Conservation (phyloP, 1,140 invertebrate genomes). For the Idris sp. region DNA sequence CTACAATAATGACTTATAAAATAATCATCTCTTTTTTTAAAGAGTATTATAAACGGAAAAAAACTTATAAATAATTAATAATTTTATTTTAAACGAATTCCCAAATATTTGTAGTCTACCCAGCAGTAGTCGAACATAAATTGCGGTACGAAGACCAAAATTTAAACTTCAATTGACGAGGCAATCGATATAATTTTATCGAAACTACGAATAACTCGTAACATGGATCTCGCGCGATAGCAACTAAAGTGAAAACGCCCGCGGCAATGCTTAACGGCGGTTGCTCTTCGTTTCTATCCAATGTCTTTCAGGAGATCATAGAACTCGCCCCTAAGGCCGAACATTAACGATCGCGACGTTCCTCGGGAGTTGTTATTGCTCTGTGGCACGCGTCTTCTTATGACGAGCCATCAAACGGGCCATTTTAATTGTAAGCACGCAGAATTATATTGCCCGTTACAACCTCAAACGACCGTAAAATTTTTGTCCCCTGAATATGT, state of each 20-base stretch:
- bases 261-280: constrained; percentile 53
- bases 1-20: no score
- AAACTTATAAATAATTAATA: no score
- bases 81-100: no score
- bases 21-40: no score
- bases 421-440: constrained; percentile 46
- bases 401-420: constrained; percentile 60
- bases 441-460: constrained; percentile 12
- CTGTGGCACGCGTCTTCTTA: constrained; percentile 63
- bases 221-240: constrained; percentile 57
- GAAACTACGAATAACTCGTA: constrained; percentile 49
- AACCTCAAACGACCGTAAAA: constrained; percentile 1
- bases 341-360: constrained; percentile 66
- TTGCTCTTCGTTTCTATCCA: constrained; percentile 56
- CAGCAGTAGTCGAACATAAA: not conserved
- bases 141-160: not conserved
- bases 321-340: constrained; percentile 44
- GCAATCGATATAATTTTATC: constrained; percentile 58
- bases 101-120: no score
- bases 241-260: constrained; percentile 56
- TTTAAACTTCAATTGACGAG: constrained; percentile 25
- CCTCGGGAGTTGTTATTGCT: constrained; percentile 66
- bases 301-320: constrained; percentile 55
- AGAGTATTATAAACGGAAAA: no score
- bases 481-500: not conserved